phyloP scores from a whole-genome alignment of 2,797 vertebrate species.

The Astyanax mexicanus region DNA sequence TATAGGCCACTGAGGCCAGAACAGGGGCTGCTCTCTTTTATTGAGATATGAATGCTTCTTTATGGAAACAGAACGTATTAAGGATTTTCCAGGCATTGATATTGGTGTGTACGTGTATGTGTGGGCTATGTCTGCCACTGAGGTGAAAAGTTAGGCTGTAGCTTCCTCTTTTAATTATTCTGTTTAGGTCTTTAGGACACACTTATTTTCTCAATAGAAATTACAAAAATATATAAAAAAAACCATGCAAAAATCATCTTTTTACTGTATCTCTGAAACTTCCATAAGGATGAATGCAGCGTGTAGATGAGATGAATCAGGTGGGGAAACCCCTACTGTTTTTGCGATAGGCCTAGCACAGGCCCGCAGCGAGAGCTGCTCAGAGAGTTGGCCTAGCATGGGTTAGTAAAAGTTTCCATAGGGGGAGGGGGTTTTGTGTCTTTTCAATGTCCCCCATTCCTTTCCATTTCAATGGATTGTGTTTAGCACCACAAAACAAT shows the following conservation, averaged over 20 bases:
- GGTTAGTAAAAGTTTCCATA: constrained; percentile 39
- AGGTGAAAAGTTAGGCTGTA: constrained; percentile 10
- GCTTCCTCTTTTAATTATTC: constrained; percentile 33
- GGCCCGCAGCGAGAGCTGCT: no score
- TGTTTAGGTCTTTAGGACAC: not conserved
- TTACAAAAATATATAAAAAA: not conserved
- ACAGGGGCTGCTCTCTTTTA: not conserved
- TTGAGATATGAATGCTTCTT: constrained; percentile 32
- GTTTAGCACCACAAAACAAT: constrained; percentile 23
- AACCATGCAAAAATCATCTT: not conserved
- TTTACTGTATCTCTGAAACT: not conserved
- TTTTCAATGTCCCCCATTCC: constrained; percentile 17
- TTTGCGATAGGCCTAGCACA: not conserved
- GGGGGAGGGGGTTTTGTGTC: constrained; percentile 26
- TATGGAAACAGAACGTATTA: constrained; percentile 42
- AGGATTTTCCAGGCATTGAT: constrained; percentile 49
- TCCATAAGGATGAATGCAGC: constrained; percentile 37
- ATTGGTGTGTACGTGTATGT: constrained; percentile 44
- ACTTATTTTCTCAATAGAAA: constrained; percentile 4
- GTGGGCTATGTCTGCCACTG: constrained; percentile 47
- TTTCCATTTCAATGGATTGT: constrained; percentile 42
- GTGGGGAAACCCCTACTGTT: constrained; percentile 31
- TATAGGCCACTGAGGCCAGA: constrained; percentile 31
- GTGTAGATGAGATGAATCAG: not conserved
- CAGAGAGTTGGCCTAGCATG: not conserved